Base-by-base conservation (phyloP, 2,888 invertebrate species). In the Silvanus unidentatus region DNA sequence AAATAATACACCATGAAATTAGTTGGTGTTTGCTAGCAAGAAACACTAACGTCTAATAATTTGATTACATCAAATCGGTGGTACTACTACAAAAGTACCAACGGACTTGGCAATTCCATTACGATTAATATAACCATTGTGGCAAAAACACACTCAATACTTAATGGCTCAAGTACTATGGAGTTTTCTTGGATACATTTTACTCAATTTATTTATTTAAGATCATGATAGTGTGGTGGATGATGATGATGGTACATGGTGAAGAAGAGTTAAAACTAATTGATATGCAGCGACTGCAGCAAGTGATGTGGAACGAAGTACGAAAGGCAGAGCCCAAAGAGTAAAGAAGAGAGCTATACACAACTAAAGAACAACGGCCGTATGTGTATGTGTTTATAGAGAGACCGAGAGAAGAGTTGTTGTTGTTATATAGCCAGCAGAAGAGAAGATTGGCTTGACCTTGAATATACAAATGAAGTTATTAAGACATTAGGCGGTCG, bases 401-500 rank as follows among this genome's bases (percentile, higher is more conserved):
- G 15, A 8, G 15, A 12, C 27, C 6, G 37, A 27, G 37, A 16
- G n/a, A 11, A 39, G 39, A 22, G 11, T 16, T 30, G 35, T 12
- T 29, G 40, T 40, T 16, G 15, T 13, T 16, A 29, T 30, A 11
- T 30, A 40, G 45, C 38, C n/a, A 30, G 34, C 27, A 27, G 10
- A 36, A 40, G 32, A 57, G 57, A 55, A 59, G 63, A 63, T 62
- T 60, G 57, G 56, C 48, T 60, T 66, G 69, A 65, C 69, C 70
- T 70, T 70, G 70, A 67, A 68, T 63, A 61, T 58, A 67, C 68
- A 69, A 70, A 70, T 70, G 69, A 71, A 71, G 71, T 70, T 70
- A 71, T 71, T 71, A 71, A 71, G 71, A 70, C 71, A 71, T 71
- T 71, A 71, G 68, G 65, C 65, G 66, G 66, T 61, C 57, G 60